A percentile compares a stretch with the other conserved stretches of the same genome.
Evolutionary conservation across 2,888 invertebrate genomes (phyloP).

Genomic region (Venusia cambrica): DNA sequence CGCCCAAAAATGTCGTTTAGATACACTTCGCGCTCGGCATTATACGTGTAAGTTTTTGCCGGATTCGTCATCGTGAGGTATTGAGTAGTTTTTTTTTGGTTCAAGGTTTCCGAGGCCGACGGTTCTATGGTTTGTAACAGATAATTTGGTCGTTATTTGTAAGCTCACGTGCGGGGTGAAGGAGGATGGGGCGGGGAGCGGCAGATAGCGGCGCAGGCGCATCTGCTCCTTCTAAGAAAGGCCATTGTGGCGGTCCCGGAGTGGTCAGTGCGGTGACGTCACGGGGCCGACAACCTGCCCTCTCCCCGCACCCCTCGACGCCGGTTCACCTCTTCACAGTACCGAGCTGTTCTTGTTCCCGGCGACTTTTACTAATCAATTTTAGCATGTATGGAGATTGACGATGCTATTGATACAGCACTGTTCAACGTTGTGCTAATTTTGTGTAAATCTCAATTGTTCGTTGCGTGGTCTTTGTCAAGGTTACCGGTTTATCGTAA

Average conservation of each 20-base stretch:
- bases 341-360: conserved; percentile 36
- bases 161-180: conserved; percentile 45
- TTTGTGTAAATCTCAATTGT: conserved; percentile 14
- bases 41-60: conserved; percentile 64
- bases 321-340: conserved; percentile 29
- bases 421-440: conserved; percentile 32
- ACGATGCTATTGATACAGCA: conserved; percentile 22
- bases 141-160: conserved; percentile 36
- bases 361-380: conserved; percentile 40
- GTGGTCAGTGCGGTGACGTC: conserved; percentile 79
- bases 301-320: conserved; percentile 42
- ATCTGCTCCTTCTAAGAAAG: conserved; percentile 79
- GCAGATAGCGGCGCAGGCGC: conserved; percentile 67
- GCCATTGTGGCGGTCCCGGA: conserved; percentile 72
- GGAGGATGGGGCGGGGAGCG: conserved; percentile 48
- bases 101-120: conserved; percentile 32
- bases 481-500: conserved; percentile 19
- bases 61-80: conserved; percentile 44
- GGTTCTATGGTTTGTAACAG: conserved; percentile 24
- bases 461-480: conserved; percentile 15
- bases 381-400: conserved; percentile 37
- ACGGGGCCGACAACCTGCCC: conserved; percentile 77
- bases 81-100: conserved; percentile 46
- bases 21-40: conserved; percentile 58
- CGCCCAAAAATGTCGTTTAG: conserved; percentile 65